Conservation (phyloP, 2,797 vertebrate genomes). For the Bradypus variegatus region DNA sequence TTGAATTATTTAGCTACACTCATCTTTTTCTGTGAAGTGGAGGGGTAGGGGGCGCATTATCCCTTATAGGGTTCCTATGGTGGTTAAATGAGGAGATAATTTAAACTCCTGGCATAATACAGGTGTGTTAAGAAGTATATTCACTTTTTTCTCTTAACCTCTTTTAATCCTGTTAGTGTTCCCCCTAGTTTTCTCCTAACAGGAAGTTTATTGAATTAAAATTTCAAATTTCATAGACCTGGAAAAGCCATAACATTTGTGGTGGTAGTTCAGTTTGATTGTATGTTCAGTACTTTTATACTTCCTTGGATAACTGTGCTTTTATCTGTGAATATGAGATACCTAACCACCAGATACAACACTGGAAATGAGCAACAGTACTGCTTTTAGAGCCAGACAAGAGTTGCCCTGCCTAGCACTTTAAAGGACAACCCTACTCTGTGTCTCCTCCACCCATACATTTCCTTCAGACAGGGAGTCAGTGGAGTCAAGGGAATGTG, state of each 20-base stretch:
- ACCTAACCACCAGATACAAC: background rate
- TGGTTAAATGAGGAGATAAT: background rate
- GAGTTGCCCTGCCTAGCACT: background rate
- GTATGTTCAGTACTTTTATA: background rate
- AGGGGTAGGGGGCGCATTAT: background rate
- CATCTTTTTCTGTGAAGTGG: background rate
- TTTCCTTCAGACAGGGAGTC: background rate
- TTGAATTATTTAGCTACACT: slow-evolving; percentile 14
- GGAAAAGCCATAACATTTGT: background rate
- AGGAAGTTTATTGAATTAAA: background rate
- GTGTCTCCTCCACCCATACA: background rate
- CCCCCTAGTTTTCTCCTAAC: background rate
- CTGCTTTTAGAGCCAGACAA: background rate
- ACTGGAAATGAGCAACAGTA: background rate
- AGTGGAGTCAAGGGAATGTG: background rate
- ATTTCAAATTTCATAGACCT: background rate
- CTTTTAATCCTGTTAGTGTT: background rate
- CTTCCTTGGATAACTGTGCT: background rate
- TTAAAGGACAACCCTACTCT: background rate
- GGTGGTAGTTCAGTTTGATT: background rate
- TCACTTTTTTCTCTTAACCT: background rate
- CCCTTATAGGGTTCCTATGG: background rate
- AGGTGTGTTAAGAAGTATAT: background rate
- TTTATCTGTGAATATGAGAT: background rate
- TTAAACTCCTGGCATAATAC: background rate